Percentiles rank a stretch among this genome's conserved stretches.
Conservation (phyloP, 2,113 vertebrate genomes). For the Tretioscincus oriximinensis region DNA sequence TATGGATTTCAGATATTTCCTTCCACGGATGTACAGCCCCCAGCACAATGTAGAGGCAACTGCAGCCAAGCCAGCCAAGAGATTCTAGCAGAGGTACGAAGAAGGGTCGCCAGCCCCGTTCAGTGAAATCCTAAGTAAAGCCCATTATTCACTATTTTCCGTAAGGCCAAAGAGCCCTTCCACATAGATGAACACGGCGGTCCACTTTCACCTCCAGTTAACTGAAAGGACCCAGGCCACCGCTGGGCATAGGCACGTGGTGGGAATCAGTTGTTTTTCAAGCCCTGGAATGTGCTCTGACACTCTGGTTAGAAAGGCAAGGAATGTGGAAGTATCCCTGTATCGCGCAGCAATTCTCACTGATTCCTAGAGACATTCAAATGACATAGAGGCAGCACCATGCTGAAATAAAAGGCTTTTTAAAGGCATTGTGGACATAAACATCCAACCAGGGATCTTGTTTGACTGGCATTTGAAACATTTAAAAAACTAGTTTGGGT, state of each 20-base stretch:
- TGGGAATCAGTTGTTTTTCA: conserved; percentile 38
- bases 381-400: conserved; percentile 27
- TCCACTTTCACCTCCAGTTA: conserved; percentile 53
- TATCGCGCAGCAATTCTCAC: conserved; percentile 18
- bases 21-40: not conserved
- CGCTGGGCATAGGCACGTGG: conserved; percentile 24
- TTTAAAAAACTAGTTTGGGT: conserved; percentile 45
- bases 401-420: not conserved
- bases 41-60: conserved; percentile 11
- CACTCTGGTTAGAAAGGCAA: conserved; percentile 20
- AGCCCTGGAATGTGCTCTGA: conserved; percentile 33
- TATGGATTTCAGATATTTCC: conserved; percentile 37
- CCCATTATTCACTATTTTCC: conserved; percentile 62
- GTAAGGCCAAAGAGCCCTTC: conserved; percentile 22
- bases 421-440: conserved; percentile 26
- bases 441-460: conserved; percentile 41
- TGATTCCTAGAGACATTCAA: conserved; percentile 13
- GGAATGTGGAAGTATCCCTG: conserved; percentile 22
- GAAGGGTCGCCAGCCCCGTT: conserved; percentile 37
- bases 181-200: conserved; percentile 49
- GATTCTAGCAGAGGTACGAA: not conserved
- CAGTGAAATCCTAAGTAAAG: conserved; percentile 55
- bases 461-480: conserved; percentile 49
- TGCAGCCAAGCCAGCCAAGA: conserved; percentile 33
- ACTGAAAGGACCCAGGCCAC: conserved; percentile 23